These are phyloP conservation scores for Andrena chrysosceles DNA, from an alignment of 2,888 invertebrate genomes.

Conservation along the genomic window DNA sequence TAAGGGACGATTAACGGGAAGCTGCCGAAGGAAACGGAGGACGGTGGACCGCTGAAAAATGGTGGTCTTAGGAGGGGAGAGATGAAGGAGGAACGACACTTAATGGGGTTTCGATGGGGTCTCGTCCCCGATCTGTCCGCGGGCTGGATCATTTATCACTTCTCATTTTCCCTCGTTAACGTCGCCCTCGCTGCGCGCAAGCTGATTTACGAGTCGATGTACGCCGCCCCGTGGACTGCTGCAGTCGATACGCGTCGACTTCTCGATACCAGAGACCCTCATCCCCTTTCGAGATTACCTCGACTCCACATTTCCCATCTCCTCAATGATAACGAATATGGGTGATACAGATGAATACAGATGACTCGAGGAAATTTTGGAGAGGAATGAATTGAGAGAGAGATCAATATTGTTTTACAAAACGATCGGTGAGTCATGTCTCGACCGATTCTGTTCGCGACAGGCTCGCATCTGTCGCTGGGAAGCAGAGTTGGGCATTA, in stretches of 20 bases:
- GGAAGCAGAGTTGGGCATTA: too few relatives aligned
- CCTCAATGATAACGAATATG: too few relatives aligned
- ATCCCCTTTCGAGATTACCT: too few relatives aligned
- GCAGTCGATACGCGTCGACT: slow-evolving; percentile 40
- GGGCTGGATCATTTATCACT: slow-evolving; percentile 63
- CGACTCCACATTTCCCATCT: too few relatives aligned
- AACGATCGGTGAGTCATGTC: slow-evolving; percentile 34
- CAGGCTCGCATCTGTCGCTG: neutral
- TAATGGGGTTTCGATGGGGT: slow-evolving; percentile 67
- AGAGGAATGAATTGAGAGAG: neutral
- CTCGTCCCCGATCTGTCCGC: slow-evolving; percentile 63
- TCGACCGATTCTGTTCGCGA: neutral
- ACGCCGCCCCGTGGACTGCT: slow-evolving; percentile 23
- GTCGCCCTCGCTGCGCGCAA: slow-evolving; percentile 35
- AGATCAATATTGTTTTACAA: neutral
- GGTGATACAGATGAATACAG: too few relatives aligned
- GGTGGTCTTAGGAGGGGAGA: slow-evolving; percentile 14
- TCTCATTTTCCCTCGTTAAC: slow-evolving; percentile 71
- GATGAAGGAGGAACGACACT: slow-evolving; percentile 40
- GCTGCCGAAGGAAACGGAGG: neutral
- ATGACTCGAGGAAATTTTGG: neutral
- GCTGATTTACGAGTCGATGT: slow-evolving; percentile 64
- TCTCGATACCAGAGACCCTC: neutral
- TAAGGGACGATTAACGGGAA: slow-evolving; percentile 34
- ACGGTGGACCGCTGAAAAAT: slow-evolving; percentile 47